phyloP scores from a whole-genome alignment of 2,888 invertebrate genomes.

The Synergus laeviventris region DNA sequence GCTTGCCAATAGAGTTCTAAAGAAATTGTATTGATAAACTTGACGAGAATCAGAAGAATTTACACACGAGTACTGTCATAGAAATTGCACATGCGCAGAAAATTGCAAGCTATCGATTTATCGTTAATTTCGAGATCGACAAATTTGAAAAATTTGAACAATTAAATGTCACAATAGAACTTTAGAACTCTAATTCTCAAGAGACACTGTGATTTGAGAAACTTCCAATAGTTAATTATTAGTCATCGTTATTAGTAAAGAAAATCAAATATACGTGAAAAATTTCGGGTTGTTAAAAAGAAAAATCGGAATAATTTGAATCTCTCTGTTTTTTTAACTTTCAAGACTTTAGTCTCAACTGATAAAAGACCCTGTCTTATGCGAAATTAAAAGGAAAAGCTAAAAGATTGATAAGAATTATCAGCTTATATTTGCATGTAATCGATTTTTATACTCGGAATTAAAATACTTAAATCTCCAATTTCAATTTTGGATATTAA shows the following conservation, averaged over 20 bases:
- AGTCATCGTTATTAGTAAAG: not conserved
- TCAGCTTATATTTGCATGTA: constrained; percentile 24
- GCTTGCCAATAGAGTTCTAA: not conserved
- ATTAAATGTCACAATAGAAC: not conserved
- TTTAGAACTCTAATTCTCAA: not conserved
- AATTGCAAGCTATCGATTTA: not conserved
- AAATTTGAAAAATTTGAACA: not conserved
- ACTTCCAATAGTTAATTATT: constrained; percentile 1
- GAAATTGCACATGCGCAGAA: not conserved
- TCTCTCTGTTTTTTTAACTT: not conserved
- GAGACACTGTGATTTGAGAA: not conserved
- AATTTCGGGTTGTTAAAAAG: not conserved
- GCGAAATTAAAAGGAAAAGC: constrained; percentile 17
- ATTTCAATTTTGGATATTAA: constrained; percentile 9
- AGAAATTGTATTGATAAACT: not conserved
- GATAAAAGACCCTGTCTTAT: not conserved
- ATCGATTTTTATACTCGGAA: constrained; percentile 35
- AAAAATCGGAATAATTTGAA: constrained; percentile 34
- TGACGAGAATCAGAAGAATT: not conserved
- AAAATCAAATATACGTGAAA: not conserved
- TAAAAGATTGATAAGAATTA: constrained; percentile 3
- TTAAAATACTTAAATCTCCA: constrained; percentile 23
- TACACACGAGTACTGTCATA: not conserved
- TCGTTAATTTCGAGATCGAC: not conserved
- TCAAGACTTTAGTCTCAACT: constrained; percentile 22